Conservation (phyloP, 2,888 invertebrate species). For the Archips xylosteana region DNA sequence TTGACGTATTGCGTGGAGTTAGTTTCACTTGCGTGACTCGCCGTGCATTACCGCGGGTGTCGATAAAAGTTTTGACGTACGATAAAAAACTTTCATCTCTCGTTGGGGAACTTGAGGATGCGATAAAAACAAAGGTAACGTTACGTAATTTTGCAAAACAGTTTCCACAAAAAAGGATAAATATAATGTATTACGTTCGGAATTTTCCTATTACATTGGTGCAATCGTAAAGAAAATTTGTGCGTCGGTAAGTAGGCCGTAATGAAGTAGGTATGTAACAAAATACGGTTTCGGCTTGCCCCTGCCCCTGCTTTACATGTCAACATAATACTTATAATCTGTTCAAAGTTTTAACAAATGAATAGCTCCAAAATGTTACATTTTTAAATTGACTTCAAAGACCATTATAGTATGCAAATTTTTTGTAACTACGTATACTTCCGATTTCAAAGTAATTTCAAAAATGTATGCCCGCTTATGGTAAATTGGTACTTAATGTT, state of each 20-base stretch:
- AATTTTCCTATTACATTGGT: neutral
- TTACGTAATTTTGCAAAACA: neutral
- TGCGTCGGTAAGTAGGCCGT: neutral
- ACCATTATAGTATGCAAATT: no score
- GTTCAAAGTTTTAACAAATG: slow-evolving; percentile 7
- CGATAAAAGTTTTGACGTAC: slow-evolving; percentile 13
- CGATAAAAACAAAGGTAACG: neutral
- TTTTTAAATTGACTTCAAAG: neutral
- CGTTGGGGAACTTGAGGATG: neutral
- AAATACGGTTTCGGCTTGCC: slow-evolving; percentile 20
- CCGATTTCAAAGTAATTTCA: no score
- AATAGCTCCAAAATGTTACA: neutral
- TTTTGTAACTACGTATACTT: no score
- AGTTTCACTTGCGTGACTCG: slow-evolving; percentile 26
- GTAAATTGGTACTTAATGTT: no score
- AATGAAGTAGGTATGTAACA: slow-evolving; percentile 22
- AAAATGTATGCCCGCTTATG: no score
- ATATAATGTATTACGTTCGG: neutral
- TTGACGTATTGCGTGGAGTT: neutral
- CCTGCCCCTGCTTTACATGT: slow-evolving; percentile 16
- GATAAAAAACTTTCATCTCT: slow-evolving; percentile 15
- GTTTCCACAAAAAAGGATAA: neutral
- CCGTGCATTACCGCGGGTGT: neutral
- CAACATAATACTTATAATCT: slow-evolving; percentile 31
- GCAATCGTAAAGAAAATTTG: neutral